phyloP scores from a whole-genome alignment of 92 coral and sea anemone species.

The Metridium senile region DNA sequence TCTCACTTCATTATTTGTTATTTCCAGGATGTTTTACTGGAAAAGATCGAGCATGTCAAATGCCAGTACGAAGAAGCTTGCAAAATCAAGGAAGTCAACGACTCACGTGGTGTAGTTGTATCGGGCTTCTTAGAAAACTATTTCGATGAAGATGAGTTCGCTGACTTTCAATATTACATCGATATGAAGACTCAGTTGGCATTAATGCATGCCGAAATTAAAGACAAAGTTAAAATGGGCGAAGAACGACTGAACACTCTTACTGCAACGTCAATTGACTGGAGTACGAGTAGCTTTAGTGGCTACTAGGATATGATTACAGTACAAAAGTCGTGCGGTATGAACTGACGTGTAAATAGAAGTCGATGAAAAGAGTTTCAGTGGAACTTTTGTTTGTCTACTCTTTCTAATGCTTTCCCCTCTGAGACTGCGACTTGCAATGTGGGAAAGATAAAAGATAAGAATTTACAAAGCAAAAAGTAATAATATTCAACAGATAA shows the following conservation, averaged over 20 bases:
- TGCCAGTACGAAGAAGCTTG: slow-evolving; percentile 96
- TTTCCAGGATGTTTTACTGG: slow-evolving; percentile 84
- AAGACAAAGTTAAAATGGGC: slow-evolving; percentile 97
- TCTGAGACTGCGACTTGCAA: too few species aligned
- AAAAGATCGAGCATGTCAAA: slow-evolving; percentile 89
- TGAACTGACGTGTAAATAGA: too few species aligned
- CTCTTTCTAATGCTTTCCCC: too few species aligned
- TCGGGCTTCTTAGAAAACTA: slow-evolving; percentile 89
- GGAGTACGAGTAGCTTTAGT: slow-evolving; percentile 72
- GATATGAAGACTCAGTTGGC: slow-evolving; percentile 99
- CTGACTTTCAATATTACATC: slow-evolving; percentile 97
- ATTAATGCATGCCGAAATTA: slow-evolving; percentile 93
- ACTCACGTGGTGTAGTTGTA: slow-evolving; percentile 92
- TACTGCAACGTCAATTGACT: slow-evolving; percentile 88
- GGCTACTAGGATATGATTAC: neutral
- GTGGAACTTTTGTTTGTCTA: too few species aligned
- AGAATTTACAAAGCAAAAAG: too few species aligned
- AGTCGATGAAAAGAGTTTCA: too few species aligned
- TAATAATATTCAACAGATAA: too few species aligned
- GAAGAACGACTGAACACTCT: slow-evolving; percentile 86
- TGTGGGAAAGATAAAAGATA: too few species aligned
- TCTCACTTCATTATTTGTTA: neutral
- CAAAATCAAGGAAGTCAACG: slow-evolving; percentile 93
- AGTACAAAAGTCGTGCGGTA: too few species aligned
- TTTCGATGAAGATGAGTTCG: slow-evolving; percentile 88